Evolutionary conservation across 2,113 vertebrate species (phyloP).

Genomic region (Hassar affinis): DNA sequence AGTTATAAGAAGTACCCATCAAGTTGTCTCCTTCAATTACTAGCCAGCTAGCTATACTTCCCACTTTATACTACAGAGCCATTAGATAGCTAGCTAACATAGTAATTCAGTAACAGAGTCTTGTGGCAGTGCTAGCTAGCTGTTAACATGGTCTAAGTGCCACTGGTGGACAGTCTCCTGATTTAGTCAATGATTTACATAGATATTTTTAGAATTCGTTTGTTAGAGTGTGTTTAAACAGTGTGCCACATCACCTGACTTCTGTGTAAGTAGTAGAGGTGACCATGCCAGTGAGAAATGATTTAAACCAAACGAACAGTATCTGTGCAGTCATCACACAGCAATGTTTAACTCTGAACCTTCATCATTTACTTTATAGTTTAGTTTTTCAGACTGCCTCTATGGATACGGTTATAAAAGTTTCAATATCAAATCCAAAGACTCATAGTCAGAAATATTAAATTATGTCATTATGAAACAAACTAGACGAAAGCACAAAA

Average conservation of each 20-base stretch:
- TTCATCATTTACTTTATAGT: background rate
- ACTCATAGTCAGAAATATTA: background rate
- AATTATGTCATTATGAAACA: background rate
- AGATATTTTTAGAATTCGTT: background rate
- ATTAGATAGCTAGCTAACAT: background rate
- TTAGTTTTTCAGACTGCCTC: background rate
- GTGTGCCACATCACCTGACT: background rate
- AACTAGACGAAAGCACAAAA: background rate
- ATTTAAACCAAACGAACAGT: no score
- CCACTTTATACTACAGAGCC: background rate
- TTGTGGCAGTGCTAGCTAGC: no score
- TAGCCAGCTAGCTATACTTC: background rate
- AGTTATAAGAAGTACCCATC: no score
- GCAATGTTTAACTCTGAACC: background rate
- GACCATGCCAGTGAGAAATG: background rate
- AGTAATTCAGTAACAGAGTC: no score
- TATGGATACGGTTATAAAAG: background rate
- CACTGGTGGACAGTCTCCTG: no score
- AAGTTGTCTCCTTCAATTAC: no score
- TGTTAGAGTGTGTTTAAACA: background rate
- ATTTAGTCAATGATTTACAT: no score
- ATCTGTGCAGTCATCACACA: background rate
- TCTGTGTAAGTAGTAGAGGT: background rate
- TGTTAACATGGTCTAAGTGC: no score
- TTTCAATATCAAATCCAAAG: background rate